Evolutionary conservation across 2,113 vertebrate species (phyloP).

Genomic region (Oncorhynchus masou): DNA sequence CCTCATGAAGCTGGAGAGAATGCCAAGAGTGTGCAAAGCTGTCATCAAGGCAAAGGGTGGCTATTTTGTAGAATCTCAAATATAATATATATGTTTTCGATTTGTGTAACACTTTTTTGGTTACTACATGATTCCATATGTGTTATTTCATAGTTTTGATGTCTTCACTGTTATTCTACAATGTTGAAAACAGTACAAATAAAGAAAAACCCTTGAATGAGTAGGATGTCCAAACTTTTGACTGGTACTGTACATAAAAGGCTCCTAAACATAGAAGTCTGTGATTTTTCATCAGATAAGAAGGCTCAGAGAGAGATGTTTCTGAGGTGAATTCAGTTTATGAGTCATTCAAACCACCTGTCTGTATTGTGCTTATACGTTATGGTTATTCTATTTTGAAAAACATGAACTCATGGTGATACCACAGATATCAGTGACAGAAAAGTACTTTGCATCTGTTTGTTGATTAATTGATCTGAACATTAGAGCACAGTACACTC

Average conservation of each 20-base stretch:
- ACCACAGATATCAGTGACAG: conserved; percentile 18
- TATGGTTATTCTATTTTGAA: not conserved
- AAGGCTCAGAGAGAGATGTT: conserved; percentile 2
- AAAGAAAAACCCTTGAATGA: no score
- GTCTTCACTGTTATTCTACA: no score
- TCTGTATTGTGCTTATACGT: conserved; percentile 27
- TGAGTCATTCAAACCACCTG: conserved; percentile 10
- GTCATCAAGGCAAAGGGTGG: no score
- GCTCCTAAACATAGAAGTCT: not conserved
- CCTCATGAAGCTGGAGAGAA: no score
- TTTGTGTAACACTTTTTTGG: no score
- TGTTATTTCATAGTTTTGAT: no score
- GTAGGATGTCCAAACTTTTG: no score
- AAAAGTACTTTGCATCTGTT: conserved; percentile 7
- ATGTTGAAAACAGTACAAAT: no score
- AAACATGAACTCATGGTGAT: conserved; percentile 9
- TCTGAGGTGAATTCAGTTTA: conserved; percentile 14
- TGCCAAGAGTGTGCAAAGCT: no score
- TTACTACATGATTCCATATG: no score
- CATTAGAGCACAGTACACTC: not conserved
- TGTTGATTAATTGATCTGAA: not conserved
- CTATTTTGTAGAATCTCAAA: no score
- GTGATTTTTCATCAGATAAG: not conserved
- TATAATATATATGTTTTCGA: no score
- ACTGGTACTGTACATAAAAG: conserved; percentile 26